Evolutionary conservation across 2,888 invertebrate genomes (phyloP), one percentile per base, ranked within the genome.

Genomic region (Microplitis manilae): DNA sequence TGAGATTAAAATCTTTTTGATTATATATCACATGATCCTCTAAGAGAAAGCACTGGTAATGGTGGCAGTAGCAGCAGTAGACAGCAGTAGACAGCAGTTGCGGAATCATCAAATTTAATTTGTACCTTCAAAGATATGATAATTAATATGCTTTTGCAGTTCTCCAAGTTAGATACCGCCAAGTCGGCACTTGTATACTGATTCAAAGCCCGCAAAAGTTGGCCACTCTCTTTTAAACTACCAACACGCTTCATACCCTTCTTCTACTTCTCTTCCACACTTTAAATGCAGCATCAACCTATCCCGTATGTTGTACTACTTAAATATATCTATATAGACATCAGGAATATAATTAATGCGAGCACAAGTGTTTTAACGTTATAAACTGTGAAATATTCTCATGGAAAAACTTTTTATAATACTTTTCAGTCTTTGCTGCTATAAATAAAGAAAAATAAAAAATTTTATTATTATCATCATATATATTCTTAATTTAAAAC

Each of bases 261-360:
- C 4, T 30, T 30, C 30, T 30, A 30, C 2, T 20, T 20, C 20
- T 30, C 30, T 30, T 4, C 30, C 30, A 30, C 30, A 30, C 30
- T 30, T 30, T 30, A 2, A 30, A 30, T 30, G 30, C 30, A 30
- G 30, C 30, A 30, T 30, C 30, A 30, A 4, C 30, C 30, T 4
- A 30, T 30, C 30, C 30, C 2, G 30, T 30, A 30, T 30, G 30
- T 30, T 30, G 30, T 30, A 30, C 30, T 30, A 30, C 30, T 30
- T 30, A 30, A 30, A 30, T 30, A 30, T 30, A 30, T 30, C 30
- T 67, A 67, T 67, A 67, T n/a, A 67, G n/a, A 39, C 65, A 30
- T 1, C 60, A 60, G 20, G 20, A 38, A 6, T 60, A 30, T 80
- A 80, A 80, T 80, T 73, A 79, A 80, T 72, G 75, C 78, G 72